These are phyloP conservation scores for Entomyzon cyanotis DNA, from an alignment of 2,113 vertebrate species.

Conservation along the genomic window DNA sequence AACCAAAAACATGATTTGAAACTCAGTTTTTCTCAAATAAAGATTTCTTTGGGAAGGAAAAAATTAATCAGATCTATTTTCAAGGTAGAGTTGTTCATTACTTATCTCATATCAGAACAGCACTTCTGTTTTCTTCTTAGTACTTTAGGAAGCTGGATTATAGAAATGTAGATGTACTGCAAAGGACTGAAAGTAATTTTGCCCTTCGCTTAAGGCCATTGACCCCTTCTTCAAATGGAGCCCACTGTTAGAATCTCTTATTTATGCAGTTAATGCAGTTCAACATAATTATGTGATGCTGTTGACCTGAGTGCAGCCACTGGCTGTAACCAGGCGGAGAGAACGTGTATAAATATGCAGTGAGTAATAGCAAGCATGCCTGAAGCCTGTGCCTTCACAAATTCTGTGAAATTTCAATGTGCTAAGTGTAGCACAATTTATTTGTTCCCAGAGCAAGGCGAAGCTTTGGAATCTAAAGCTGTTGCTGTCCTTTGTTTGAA, in stretches of 20 bases:
- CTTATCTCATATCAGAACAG: background rate
- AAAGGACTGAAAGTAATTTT: background rate
- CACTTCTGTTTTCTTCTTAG: background rate
- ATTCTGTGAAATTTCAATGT: slow-evolving; percentile 54
- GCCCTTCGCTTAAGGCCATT: background rate
- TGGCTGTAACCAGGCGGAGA: background rate
- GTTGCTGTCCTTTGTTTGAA: slow-evolving; percentile 15
- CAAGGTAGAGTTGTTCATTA: background rate
- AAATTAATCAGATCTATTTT: background rate
- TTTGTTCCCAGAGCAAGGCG: background rate
- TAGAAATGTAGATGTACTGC: background rate
- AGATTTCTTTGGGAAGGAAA: background rate
- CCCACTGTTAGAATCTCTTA: slow-evolving; percentile 23
- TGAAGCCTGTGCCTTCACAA: background rate
- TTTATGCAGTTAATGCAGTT: slow-evolving; percentile 36
- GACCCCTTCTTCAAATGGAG: slow-evolving; percentile 6
- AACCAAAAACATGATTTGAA: background rate
- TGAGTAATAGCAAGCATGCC: background rate
- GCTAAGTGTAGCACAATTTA: slow-evolving; percentile 22
- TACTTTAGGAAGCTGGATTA: background rate
- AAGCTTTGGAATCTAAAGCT: background rate
- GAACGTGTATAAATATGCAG: background rate
- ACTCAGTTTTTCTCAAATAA: background rate
- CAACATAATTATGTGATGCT: background rate
- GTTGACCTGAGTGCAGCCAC: slow-evolving; percentile 32